Percentiles rank a stretch among this genome's conserved stretches.
Conservation (phyloP, 2,113 vertebrate species). For the Gadus chalcogrammus region DNA sequence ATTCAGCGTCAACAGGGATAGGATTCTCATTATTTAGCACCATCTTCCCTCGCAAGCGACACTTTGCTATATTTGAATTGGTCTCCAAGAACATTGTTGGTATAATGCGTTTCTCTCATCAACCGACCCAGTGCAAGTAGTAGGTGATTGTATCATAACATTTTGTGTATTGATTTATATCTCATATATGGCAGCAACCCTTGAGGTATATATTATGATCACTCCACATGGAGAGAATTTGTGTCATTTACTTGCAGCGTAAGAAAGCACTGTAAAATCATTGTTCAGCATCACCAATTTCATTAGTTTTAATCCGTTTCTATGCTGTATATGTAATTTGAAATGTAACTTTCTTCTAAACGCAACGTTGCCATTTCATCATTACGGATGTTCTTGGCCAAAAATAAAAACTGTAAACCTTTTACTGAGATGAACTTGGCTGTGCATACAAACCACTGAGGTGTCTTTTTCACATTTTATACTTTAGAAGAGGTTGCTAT, state of each 20-base stretch:
- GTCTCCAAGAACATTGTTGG: slow-evolving; percentile 41
- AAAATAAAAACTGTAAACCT: slow-evolving; percentile 21
- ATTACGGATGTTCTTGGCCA: slow-evolving; percentile 23
- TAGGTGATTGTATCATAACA: slow-evolving; percentile 5
- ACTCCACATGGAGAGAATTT: neutral
- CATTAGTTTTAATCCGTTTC: neutral
- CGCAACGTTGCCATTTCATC: slow-evolving; percentile 4
- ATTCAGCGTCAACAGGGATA: slow-evolving; percentile 25
- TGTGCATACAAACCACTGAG: slow-evolving; percentile 13
- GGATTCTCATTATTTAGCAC: slow-evolving; percentile 28
- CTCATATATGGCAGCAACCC: slow-evolving; percentile 10
- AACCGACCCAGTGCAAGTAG: neutral
- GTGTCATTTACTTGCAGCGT: neutral
- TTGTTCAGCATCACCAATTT: neutral
- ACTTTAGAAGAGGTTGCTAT: slow-evolving; percentile 2
- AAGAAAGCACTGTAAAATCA: too few relatives aligned
- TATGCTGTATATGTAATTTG: neutral
- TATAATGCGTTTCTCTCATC: slow-evolving; percentile 8
- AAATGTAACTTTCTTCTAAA: neutral
- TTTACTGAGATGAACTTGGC: slow-evolving; percentile 7
- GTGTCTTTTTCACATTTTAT: slow-evolving; percentile 28
- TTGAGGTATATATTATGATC: neutral
- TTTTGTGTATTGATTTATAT: slow-evolving; percentile 28
- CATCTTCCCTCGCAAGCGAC: slow-evolving; percentile 23
- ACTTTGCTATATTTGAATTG: slow-evolving; percentile 60